Evolutionary conservation across 1,140 invertebrate species (phyloP), one percentile per base, ranked within the genome.

Genomic region (Dryas iulia): DNA sequence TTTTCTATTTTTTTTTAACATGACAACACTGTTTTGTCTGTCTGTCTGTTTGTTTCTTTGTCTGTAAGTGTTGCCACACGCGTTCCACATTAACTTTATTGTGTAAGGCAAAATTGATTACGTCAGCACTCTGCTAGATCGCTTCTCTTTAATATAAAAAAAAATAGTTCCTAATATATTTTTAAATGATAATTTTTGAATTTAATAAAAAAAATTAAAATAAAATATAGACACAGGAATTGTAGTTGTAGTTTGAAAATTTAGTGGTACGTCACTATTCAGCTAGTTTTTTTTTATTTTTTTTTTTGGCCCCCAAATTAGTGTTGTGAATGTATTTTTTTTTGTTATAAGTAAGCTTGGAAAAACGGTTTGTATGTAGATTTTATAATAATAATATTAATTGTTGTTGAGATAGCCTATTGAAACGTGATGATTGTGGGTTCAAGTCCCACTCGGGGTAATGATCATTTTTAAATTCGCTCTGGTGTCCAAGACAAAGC

Each of bases 161-260:
- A 77, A 73, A 35, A 82, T 80, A 82, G 80, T 82, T 82, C 80
- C 78, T 82, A 82, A 77, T 82, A 47, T 78, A 73, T 78, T 74
- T 71, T 73, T 76, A 66, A 72, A 62, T 63, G 57, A 59, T 65
- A 60, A 60, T 35, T 39, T 35, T 39, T 35, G 8, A 23, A 39
- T 60, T 60, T 35, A 35, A 57, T 24, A 24, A 57, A 57, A 24
- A 25, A 25, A 57, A 21, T 24, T 24, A 57, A 21, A 57, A 25
- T 24, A 12, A 57, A 66, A 3, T 65, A 18, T 47, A 47, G 39
- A 47, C 39, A 47, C 39, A 47, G 39, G 39, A 47, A 47, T 47
- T 47, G 39, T 47, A 47, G 39, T 2, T 47, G 39, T 47, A 47
- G 39, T 8, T n/a, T 14, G 14, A 18, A 47, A 47, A 21, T 2